Base-by-base conservation (phyloP, 2,113 vertebrate species). In the Alethe diademata region DNA sequence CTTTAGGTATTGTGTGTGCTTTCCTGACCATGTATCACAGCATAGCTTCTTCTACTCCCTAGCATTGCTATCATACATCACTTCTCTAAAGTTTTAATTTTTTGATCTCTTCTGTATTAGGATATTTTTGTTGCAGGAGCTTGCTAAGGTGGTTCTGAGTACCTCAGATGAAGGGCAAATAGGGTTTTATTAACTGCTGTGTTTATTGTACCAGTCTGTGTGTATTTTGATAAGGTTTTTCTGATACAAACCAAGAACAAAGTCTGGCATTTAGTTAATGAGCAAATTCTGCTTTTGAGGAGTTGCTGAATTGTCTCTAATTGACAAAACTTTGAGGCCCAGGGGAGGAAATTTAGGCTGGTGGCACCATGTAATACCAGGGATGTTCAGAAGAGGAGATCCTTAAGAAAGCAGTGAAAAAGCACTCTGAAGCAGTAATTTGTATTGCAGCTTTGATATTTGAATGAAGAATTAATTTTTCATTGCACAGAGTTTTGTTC, bases 211-310 rank as follows among this genome's bases (percentile, higher is more conserved):
- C 90, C 80, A 36, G 43, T n/a, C 33, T 57, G 6, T 94, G 33
- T 58, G 31, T 45, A 50, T 90, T 90, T 89, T 86, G 95, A 91
- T 96, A 90, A 95, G 67, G 54, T 48, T 92, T 93, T 94, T 69
- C 67, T 90, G 69, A 90, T 97, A 92, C 4, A 87, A 93, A 58
- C 58, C 45, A 53, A 62, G 94, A 91, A 57, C 73, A 62, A 96
- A 86, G 86, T 78, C 51, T 78, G 51, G 29, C 42, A 42, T 71
- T 69, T 92, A 65, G 92, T 97, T 97, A 96, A 90, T 97, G 61
- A 93, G 85, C 95, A 92, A 74, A 54, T 75, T 61, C 64, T 71
- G 33, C 67, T 90, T 87, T 91, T 91, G 38, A 76, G 33, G 82
- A 65, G 56, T 70, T 72, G 23, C 51, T 72, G 57, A 75, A 43